Conservation (phyloP, 2,888 invertebrate species). For the Chironomus tentans region DNA sequence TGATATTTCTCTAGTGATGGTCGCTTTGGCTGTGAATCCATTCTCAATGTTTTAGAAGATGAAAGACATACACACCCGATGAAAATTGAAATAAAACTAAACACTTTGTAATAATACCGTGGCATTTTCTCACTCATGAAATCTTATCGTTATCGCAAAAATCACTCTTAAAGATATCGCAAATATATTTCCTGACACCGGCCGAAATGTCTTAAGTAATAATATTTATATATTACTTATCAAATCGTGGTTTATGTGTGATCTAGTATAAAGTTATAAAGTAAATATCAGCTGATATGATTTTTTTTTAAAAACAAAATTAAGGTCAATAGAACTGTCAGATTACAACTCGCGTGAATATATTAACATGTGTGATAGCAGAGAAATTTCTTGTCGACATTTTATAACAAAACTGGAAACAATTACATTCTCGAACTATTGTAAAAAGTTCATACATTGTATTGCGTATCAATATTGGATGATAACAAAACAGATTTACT, state of each 20-base stretch:
- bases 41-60: not conserved
- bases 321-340: not conserved
- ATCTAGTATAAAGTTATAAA: too few relatives aligned
- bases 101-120: not conserved
- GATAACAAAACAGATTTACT: too few relatives aligned
- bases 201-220: not conserved
- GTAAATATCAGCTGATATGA: too few relatives aligned
- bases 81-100: not conserved
- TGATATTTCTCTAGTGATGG: conserved; percentile 33
- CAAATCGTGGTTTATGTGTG: too few relatives aligned
- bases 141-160: not conserved
- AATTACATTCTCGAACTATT: too few relatives aligned
- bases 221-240: not conserved
- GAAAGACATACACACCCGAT: not conserved
- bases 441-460: too few relatives aligned
- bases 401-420: too few relatives aligned
- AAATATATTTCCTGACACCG: not conserved
- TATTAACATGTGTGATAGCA: not conserved
- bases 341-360: not conserved
- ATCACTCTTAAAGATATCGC: not conserved
- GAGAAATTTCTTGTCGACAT: too few relatives aligned
- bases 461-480: too few relatives aligned
- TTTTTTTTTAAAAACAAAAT: not conserved
- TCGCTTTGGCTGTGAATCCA: conserved; percentile 32
- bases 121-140: not conserved